A percentile compares a stretch with the other conserved stretches of the same genome.
phyloP scores from a whole-genome alignment of 1,140 invertebrate genomes.

The Oppia nitens region DNA sequence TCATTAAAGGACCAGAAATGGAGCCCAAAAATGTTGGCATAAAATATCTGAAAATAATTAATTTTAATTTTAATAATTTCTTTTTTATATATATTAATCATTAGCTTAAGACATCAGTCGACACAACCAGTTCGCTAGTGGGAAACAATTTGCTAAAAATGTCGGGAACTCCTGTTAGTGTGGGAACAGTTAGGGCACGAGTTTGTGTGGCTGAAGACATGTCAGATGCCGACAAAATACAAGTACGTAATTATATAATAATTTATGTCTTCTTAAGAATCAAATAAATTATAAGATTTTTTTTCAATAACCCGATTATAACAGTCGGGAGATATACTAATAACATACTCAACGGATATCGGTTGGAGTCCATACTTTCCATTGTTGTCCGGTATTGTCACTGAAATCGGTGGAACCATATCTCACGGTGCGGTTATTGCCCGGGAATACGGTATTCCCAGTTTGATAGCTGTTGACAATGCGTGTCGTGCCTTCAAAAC shows the following conservation, averaged over 20 bases:
- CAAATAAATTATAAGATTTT: neutral
- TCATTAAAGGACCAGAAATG: slow-evolving; percentile 33
- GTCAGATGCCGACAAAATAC: slow-evolving; percentile 28
- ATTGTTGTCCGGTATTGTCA: slow-evolving; percentile 55
- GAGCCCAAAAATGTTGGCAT: slow-evolving; percentile 4
- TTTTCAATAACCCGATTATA: slow-evolving; percentile 10
- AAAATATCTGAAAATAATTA: no score
- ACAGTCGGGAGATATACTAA: slow-evolving; percentile 50
- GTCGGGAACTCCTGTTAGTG: slow-evolving; percentile 48
- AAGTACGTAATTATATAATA: no score
- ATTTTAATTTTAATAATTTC: no score
- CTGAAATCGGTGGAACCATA: slow-evolving; percentile 64
- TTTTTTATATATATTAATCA: no score
- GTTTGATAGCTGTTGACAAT: slow-evolving; percentile 49
- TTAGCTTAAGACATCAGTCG: no score
- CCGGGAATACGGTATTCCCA: slow-evolving; percentile 64
- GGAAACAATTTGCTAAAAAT: slow-evolving; percentile 23
- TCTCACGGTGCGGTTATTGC: slow-evolving; percentile 78
- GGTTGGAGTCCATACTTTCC: slow-evolving; percentile 77
- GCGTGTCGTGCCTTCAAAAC: slow-evolving; percentile 49
- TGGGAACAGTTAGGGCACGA: slow-evolving; percentile 42
- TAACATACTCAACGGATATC: slow-evolving; percentile 60
- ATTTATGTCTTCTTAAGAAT: neutral
- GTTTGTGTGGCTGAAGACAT: slow-evolving; percentile 45
- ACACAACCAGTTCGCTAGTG: no score